phyloP scores from a whole-genome alignment of 2,113 vertebrate species.

The Noturus placidus region DNA sequence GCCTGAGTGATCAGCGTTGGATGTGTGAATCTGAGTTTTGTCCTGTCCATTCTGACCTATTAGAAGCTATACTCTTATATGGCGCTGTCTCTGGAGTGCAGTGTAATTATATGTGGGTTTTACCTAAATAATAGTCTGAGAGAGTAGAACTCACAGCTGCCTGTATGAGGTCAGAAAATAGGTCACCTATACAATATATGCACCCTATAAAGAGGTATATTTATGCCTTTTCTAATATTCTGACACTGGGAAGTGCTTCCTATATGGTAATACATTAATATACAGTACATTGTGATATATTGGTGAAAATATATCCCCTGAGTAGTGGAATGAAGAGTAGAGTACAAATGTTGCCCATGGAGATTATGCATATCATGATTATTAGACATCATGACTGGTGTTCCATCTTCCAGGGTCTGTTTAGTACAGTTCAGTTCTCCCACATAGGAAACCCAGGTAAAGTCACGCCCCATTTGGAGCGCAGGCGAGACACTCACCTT shows the following conservation, averaged over 20 bases:
- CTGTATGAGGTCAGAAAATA: not conserved
- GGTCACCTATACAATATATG: not conserved
- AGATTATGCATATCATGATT: slow-evolving; percentile 1
- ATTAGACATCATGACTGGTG: not conserved
- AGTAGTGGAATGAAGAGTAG: not conserved
- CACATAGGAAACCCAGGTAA: not conserved
- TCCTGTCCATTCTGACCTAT: slow-evolving; percentile 36
- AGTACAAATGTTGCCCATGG: not conserved
- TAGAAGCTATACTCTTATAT: slow-evolving; percentile 2
- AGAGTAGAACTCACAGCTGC: slow-evolving; percentile 5
- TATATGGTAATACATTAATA: not conserved
- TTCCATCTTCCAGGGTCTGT: slow-evolving; percentile 1
- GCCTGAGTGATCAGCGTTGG: slow-evolving; percentile 32
- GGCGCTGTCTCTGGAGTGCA: not conserved
- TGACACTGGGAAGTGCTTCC: not conserved
- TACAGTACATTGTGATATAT: not conserved
- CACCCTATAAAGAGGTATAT: not conserved
- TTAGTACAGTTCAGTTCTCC: not conserved
- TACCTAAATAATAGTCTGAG: not conserved
- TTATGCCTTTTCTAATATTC: not conserved
- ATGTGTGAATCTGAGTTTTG: slow-evolving; percentile 35
- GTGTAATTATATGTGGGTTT: slow-evolving; percentile 17
- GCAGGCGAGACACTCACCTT: not conserved
- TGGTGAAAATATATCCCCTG: not conserved
- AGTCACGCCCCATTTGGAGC: not conserved